Evolutionary conservation across 2,113 vertebrate species (phyloP).

Genomic region (Sminthopsis crassicaudata): DNA sequence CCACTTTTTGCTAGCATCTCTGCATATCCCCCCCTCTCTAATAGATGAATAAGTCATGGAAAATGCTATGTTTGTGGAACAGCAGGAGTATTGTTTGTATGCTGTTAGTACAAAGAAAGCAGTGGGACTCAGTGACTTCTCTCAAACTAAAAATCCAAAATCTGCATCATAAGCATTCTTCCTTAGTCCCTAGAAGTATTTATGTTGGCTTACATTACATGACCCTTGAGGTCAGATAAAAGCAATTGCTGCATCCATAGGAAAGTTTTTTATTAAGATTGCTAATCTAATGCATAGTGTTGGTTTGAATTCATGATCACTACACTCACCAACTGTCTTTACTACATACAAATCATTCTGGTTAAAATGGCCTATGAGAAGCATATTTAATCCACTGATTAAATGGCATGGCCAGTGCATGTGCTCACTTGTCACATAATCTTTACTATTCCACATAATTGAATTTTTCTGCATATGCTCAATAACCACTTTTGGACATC

Average conservation of each 20-base stretch:
- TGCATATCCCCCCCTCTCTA: conserved; percentile 27
- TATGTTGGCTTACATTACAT: background rate
- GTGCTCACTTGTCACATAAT: conserved; percentile 33
- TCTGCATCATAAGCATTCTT: background rate
- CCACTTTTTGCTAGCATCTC: conserved; percentile 8
- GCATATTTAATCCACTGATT: conserved; percentile 42
- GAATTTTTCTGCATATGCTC: conserved; percentile 39
- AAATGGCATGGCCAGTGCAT: conserved; percentile 66
- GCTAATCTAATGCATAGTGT: conserved; percentile 2
- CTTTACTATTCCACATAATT: background rate
- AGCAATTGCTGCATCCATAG: background rate
- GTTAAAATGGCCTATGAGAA: conserved; percentile 50
- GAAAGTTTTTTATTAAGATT: background rate
- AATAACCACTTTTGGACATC: background rate
- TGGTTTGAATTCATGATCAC: conserved; percentile 7
- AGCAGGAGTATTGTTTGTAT: conserved; percentile 1
- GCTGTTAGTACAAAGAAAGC: conserved; percentile 9
- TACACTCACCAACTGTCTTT: conserved; percentile 53
- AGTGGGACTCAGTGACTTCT: background rate
- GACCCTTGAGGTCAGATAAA: conserved; percentile 1
- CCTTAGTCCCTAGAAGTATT: background rate
- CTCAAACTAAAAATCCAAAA: background rate
- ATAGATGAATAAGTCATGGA: conserved; percentile 7
- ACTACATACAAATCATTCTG: conserved; percentile 52
- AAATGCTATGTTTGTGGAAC: conserved; percentile 7